phyloP scores from a whole-genome alignment of 2,888 invertebrate species.

The Ceratothoa steindachneri region DNA sequence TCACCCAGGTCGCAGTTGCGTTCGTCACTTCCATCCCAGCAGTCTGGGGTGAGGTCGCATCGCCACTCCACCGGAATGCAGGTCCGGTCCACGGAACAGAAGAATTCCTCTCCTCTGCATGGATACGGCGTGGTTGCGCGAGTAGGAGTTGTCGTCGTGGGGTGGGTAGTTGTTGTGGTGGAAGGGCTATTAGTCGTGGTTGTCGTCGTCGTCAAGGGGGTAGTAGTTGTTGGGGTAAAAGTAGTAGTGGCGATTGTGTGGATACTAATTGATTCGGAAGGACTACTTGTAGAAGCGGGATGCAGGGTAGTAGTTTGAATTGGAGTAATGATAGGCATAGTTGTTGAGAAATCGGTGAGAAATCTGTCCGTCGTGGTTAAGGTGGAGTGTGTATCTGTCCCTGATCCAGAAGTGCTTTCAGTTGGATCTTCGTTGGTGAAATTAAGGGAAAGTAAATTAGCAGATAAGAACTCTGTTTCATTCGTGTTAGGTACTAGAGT shows the following conservation, averaged over 20 bases:
- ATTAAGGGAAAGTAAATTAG: too few relatives aligned
- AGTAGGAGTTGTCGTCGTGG: background rate
- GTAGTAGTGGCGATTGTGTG: background rate
- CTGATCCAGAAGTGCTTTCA: background rate
- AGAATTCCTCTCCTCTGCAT: background rate
- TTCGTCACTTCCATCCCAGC: constrained; percentile 5
- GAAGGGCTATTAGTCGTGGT: background rate
- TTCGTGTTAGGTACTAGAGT: too few relatives aligned
- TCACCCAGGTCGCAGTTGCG: background rate
- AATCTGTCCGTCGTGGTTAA: background rate
- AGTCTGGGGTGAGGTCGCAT: background rate
- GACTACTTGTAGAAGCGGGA: too few relatives aligned
- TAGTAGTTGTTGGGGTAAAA: background rate
- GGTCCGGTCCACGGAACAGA: background rate
- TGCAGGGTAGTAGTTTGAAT: background rate
- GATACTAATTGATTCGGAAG: background rate
- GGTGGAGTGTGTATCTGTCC: background rate
- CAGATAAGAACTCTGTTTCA: too few relatives aligned
- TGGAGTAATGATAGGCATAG: background rate
- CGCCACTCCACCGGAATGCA: constrained; percentile 8
- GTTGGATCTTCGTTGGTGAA: background rate
- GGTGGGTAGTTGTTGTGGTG: background rate
- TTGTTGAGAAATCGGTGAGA: background rate
- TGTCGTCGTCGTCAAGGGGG: background rate
- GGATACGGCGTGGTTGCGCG: background rate